Evolutionary conservation across 2,797 vertebrate species (phyloP).

Genomic region (Fistularia tabacaria): DNA sequence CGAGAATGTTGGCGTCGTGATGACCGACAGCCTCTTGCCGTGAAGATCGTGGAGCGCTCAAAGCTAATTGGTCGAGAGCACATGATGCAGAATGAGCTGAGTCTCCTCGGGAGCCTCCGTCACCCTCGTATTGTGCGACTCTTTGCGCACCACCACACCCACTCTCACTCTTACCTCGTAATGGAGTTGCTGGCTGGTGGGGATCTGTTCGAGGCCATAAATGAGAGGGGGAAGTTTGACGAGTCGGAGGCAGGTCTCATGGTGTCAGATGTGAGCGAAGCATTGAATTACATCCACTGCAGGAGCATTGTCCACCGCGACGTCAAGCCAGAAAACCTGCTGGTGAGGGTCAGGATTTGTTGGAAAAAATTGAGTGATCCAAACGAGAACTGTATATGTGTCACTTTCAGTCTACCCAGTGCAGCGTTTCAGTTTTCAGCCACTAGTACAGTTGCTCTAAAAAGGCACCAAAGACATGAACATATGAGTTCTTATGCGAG

Average conservation of each 20-base stretch:
- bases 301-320: slow-evolving; percentile 93
- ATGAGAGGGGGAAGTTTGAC: slow-evolving; percentile 83
- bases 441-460: too few species aligned
- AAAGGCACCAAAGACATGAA: too few species aligned
- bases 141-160: slow-evolving; percentile 86
- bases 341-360: slow-evolving; percentile 77
- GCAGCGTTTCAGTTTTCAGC: too few species aligned
- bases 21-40: slow-evolving; percentile 76
- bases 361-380: background rate
- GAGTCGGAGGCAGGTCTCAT: slow-evolving; percentile 84
- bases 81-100: slow-evolving; percentile 95
- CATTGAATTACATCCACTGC: slow-evolving; percentile 88
- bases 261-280: slow-evolving; percentile 87
- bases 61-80: slow-evolving; percentile 91
- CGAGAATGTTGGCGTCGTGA: slow-evolving; percentile 81
- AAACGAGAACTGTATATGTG: background rate
- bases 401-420: too few species aligned
- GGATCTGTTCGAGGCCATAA: slow-evolving; percentile 94
- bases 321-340: slow-evolving; percentile 94
- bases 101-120: slow-evolving; percentile 84
- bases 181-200: slow-evolving; percentile 91
- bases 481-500: too few species aligned
- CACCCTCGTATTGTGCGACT: slow-evolving; percentile 90
- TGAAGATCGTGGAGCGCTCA: slow-evolving; percentile 91
- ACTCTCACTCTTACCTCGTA: slow-evolving; percentile 86